Evolutionary conservation across 2,113 vertebrate species (phyloP).

Genomic region (Emydocephalus ijimae): DNA sequence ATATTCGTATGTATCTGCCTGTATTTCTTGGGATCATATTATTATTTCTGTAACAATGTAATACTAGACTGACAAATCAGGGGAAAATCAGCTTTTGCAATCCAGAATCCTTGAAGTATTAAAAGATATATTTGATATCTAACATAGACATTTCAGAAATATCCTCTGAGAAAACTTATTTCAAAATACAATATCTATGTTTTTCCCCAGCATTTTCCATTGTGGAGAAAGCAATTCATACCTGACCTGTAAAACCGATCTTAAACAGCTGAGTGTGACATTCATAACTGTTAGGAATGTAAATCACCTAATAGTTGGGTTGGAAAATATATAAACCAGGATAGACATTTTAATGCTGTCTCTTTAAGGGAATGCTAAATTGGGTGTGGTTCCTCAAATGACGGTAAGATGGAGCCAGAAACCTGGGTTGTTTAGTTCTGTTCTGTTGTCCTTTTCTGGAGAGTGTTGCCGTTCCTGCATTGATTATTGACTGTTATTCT

Average conservation of each 20-base stretch:
- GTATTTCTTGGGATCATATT: neutral
- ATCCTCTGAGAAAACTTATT: conserved; percentile 39
- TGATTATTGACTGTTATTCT: no score
- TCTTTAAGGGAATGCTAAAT: no score
- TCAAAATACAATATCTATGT: neutral
- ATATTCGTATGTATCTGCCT: neutral
- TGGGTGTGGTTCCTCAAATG: no score
- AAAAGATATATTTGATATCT: neutral
- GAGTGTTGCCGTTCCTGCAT: no score
- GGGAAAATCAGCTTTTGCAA: rapidly evolving
- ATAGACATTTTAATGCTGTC: no score
- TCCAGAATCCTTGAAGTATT: rapidly evolving
- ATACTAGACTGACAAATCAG: neutral
- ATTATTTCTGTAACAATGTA: neutral
- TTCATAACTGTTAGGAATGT: conserved; percentile 38
- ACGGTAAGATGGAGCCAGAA: no score
- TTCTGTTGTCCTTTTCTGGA: no score
- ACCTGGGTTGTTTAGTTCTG: no score
- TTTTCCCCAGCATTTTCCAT: conserved; percentile 17
- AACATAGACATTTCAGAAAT: conserved; percentile 9
- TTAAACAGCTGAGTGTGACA: conserved; percentile 55
- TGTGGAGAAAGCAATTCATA: conserved; percentile 53
- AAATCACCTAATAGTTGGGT: no score
- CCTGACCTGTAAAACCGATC: conserved; percentile 55
- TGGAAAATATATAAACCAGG: no score